A percentile compares a stretch with the other conserved stretches of the same genome.
These are phyloP conservation scores for Zaprionus africanus DNA, from an alignment of 1,140 invertebrate species.

Conservation along the genomic window DNA sequence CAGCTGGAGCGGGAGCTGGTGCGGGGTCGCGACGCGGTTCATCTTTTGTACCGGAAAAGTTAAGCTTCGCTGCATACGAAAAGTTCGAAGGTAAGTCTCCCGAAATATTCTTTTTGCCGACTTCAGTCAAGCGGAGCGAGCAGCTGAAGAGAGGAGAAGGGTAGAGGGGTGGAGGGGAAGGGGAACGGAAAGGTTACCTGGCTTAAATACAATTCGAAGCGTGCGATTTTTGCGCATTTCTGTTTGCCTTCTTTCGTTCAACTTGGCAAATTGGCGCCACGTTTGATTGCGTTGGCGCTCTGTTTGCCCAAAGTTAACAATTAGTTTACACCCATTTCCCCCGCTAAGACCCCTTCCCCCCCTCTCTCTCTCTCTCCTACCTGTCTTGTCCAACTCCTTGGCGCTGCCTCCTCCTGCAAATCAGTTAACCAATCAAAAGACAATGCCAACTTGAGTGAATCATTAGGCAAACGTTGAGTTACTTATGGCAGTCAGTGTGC, in stretches of 20 bases:
- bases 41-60: constrained; percentile 92
- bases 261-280: constrained; percentile 58
- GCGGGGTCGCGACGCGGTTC: constrained; percentile 85
- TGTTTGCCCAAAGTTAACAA: constrained; percentile 82
- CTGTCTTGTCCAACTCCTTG: not conserved
- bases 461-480: constrained; percentile 31
- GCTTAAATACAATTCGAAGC: constrained; percentile 23
- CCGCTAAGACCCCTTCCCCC: not conserved
- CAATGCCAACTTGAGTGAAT: constrained; percentile 56
- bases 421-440: constrained; percentile 70
- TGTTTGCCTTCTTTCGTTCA: constrained; percentile 47
- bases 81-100: constrained; percentile 93
- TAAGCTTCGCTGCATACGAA: constrained; percentile 92
- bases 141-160: not conserved
- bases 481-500: constrained; percentile 8
- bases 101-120: constrained; percentile 1
- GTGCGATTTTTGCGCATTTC: constrained; percentile 41
- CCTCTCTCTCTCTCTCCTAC: not conserved
- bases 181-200: not conserved
- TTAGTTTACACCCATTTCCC: constrained; percentile 57
- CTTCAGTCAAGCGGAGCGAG: constrained; percentile 33
- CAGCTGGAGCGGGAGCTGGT: constrained; percentile 40
- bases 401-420: constrained; percentile 28
- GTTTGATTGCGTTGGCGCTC: constrained; percentile 75
- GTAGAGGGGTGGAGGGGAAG: not conserved